Conservation (phyloP, 2,113 vertebrate species). For the Girardinichthys multiradiatus region DNA sequence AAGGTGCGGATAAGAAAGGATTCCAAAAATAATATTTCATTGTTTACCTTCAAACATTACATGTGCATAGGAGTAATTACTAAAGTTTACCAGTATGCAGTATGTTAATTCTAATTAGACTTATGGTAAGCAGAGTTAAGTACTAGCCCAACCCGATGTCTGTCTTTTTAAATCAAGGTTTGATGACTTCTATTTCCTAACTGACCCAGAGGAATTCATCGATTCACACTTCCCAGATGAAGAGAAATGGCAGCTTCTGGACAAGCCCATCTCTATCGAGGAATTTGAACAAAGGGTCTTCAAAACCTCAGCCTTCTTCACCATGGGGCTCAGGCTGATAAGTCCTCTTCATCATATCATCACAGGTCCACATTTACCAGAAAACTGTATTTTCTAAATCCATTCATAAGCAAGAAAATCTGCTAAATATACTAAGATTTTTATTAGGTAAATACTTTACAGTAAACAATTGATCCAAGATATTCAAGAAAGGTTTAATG, state of each 20-base stretch:
- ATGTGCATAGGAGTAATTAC: background rate
- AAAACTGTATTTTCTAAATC: background rate
- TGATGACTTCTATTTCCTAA: slow-evolving; percentile 84
- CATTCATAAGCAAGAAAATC: no score
- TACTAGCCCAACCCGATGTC: slow-evolving; percentile 29
- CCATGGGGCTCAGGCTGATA: slow-evolving; percentile 75
- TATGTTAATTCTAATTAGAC: background rate
- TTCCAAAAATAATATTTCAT: background rate
- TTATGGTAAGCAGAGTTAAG: slow-evolving; percentile 12
- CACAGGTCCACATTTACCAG: slow-evolving; percentile 69
- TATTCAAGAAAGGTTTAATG: no score
- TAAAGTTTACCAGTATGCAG: slow-evolving; percentile 3
- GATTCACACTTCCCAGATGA: slow-evolving; percentile 82
- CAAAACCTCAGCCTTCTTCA: slow-evolving; percentile 83
- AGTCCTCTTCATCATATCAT: slow-evolving; percentile 75
- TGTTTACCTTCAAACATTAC: background rate
- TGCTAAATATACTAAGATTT: background rate
- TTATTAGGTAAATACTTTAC: background rate
- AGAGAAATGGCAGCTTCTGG: slow-evolving; percentile 82
- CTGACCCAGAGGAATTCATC: slow-evolving; percentile 82
- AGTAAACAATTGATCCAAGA: no score
- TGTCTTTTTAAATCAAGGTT: slow-evolving; percentile 69
- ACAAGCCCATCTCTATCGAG: slow-evolving; percentile 54
- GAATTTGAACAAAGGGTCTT: slow-evolving; percentile 81
- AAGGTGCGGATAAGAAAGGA: slow-evolving; percentile 72